A percentile compares a stretch with the other conserved stretches of the same genome.
These are phyloP conservation scores for Eumerus sabulonum DNA, from an alignment of 2,888 invertebrate genomes.

Conservation along the genomic window DNA sequence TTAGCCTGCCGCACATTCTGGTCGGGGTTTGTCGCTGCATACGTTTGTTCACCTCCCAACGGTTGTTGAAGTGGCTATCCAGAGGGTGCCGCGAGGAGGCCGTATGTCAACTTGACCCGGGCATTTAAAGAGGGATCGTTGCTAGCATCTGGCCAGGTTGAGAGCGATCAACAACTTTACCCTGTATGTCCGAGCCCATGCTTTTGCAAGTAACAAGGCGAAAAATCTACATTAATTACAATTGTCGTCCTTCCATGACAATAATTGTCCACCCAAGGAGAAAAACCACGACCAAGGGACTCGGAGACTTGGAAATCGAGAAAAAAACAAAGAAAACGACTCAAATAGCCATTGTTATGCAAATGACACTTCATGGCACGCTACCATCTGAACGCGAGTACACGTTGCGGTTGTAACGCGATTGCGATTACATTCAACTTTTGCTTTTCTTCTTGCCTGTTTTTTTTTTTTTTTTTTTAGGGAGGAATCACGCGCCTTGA, in stretches of 20 bases:
- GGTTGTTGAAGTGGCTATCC: no score
- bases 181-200: no score
- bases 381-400: slow-evolving; percentile 71
- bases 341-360: slow-evolving; percentile 76
- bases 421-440: slow-evolving; percentile 53
- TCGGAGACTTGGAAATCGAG: background rate
- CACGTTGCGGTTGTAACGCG: slow-evolving; percentile 27
- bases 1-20: no score
- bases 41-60: no score
- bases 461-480: slow-evolving; percentile 19
- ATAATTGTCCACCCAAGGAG: slow-evolving; percentile 54
- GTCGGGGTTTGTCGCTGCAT: no score
- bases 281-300: slow-evolving; percentile 20
- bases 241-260: slow-evolving; percentile 64
- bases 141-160: no score
- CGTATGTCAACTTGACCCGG: no score
- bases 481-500: slow-evolving; percentile 60
- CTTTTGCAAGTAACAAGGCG: slow-evolving; percentile 19
- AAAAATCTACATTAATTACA: slow-evolving; percentile 61
- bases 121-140: no score
- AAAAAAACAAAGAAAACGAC: background rate
- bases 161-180: no score
- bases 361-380: slow-evolving; percentile 78
- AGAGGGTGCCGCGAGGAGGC: no score
- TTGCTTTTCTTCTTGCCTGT: slow-evolving; percentile 16